These are phyloP conservation scores for Bubo scandiacus DNA, from an alignment of 2,113 vertebrate species.

Conservation along the genomic window DNA sequence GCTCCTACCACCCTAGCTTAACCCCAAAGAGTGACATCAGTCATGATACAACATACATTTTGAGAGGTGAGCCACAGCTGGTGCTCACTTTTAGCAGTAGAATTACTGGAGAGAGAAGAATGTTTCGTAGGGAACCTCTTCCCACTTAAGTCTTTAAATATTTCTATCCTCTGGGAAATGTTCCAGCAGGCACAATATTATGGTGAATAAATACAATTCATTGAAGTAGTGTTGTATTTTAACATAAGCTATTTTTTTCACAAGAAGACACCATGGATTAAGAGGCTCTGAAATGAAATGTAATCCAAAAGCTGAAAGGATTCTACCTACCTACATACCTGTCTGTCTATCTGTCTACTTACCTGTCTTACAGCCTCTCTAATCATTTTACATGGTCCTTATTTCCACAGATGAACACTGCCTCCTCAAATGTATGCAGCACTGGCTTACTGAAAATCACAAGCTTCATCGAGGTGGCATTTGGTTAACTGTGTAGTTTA, in stretches of 20 bases:
- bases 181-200: not conserved
- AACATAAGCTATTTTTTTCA: not conserved
- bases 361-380: not conserved
- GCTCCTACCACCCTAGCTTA: conserved; percentile 71
- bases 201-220: not conserved
- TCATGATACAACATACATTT: conserved; percentile 57
- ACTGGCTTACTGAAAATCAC: not conserved
- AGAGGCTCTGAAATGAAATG: conserved; percentile 19
- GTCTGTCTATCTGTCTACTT: conserved; percentile 47
- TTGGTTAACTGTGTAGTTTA: not conserved
- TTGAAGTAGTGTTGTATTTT: not conserved
- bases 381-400: conserved; percentile 10
- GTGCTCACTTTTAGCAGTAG: not conserved
- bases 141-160: not conserved
- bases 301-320: conserved; percentile 17
- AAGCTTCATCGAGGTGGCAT: not conserved
- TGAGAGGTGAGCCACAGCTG: conserved; percentile 8
- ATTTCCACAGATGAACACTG: not conserved
- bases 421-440: not conserved
- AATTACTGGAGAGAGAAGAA: not conserved
- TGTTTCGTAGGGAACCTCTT: not conserved
- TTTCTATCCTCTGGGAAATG: not conserved
- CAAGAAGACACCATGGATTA: not conserved
- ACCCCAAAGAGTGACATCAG: conserved; percentile 76
- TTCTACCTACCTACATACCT: not conserved